phyloP scores from a whole-genome alignment of 2,888 invertebrate genomes.

The Chloroclystis v-ata region DNA sequence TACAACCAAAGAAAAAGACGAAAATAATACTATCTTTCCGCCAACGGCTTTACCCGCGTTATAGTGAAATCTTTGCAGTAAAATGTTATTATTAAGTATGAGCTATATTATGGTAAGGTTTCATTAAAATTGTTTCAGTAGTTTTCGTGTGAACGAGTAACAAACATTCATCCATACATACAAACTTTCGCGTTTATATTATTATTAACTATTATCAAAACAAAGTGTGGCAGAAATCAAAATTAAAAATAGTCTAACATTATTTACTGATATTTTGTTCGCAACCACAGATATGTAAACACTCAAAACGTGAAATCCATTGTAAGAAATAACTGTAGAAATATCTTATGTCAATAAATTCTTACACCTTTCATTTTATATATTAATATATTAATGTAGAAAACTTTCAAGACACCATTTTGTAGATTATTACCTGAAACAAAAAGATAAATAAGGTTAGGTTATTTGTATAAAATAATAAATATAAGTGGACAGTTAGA shows the following conservation, averaged over 20 bases:
- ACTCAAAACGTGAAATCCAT: slow-evolving; percentile 6
- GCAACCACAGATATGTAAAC: slow-evolving; percentile 15
- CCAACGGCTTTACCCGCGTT: too few relatives aligned
- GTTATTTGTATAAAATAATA: background rate
- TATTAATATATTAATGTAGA: slow-evolving; percentile 22
- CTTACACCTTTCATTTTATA: slow-evolving; percentile 29
- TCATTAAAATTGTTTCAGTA: too few relatives aligned
- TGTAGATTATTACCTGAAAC: slow-evolving; percentile 20
- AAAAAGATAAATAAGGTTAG: background rate
- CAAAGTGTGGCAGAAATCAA: too few relatives aligned
- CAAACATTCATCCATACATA: too few relatives aligned
- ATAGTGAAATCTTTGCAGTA: too few relatives aligned
- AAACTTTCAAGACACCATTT: slow-evolving; percentile 22
- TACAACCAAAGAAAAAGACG: slow-evolving; percentile 27
- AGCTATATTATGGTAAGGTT: too few relatives aligned
- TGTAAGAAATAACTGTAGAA: slow-evolving; percentile 13
- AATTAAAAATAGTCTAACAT: background rate
- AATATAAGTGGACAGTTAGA: too few relatives aligned
- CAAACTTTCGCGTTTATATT: too few relatives aligned
- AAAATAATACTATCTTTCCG: too few relatives aligned
- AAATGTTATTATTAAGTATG: too few relatives aligned
- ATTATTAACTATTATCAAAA: too few relatives aligned
- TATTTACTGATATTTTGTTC: slow-evolving; percentile 9
- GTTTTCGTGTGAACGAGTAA: too few relatives aligned
- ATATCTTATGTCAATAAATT: slow-evolving; percentile 26